Base-by-base conservation (phyloP, 1,140 invertebrate genomes). In the Meloidogyne chitwoodi region DNA sequence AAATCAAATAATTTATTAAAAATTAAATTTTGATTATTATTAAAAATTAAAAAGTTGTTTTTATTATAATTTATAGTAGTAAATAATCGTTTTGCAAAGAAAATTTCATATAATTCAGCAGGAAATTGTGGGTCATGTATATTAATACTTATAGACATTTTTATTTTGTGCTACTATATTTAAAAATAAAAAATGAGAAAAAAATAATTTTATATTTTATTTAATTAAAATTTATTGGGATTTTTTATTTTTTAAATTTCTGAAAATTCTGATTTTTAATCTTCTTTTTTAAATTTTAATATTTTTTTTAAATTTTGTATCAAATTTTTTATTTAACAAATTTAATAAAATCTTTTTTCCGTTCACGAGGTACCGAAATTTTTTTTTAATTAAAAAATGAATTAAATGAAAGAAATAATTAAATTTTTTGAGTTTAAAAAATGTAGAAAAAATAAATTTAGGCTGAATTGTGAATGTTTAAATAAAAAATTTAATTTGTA, bases 81-180 rank as follows among this genome's bases (percentile, higher is more conserved):
- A n/a, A 56, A 56, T 68, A 26, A 62, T 14, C 26, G 27, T 38
- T 38, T 29, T n/a, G 64, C 63, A 62, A 77, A 77, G 62, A 77
- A 77, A 26, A 77, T 77, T 38, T 77, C 76, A 27, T 77, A 77
- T 29, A 77, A 65, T 56, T 77, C 76, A 61, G 76, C 76, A 29
- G 76, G 76, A 44, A 77, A 77, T 61, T 77, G 75, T 8, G 76
- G 76, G 67, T 77, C 76, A 62, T 77, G 77, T 74, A 77, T 68
- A 64, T 73, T 73, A 31, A 77, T 68, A 24, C 64, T 72, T 38
- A 77, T 77, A 5, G 76, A 77, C 76, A 77, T 77, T 73, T 29
- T 41, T 56, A 6, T 48, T 16, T 12, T 12, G 34, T 38, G 12
- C 31, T 34, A 34, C 10, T 34, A 34, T 10, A 34, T 34, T 34